Evolutionary conservation across 2,113 vertebrate species (phyloP).

Genomic region (Ardeotis arabs): DNA sequence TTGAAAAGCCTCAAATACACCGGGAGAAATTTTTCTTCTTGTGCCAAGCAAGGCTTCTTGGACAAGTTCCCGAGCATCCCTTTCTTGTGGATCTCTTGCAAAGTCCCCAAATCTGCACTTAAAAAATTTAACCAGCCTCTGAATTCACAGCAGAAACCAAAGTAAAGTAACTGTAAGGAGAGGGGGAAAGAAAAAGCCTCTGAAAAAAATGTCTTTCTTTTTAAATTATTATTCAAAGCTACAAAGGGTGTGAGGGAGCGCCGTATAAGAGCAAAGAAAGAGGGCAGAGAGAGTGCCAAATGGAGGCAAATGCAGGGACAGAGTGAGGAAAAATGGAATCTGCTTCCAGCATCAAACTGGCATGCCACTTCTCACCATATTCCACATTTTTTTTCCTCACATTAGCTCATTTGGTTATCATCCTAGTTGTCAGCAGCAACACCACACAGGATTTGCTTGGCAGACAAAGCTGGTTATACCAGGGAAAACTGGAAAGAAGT

Average conservation of each 20-base stretch:
- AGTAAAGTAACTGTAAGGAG: background rate
- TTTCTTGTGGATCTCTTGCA: background rate
- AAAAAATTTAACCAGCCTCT: background rate
- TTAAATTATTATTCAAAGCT: background rate
- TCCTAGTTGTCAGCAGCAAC: background rate
- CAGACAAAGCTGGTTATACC: background rate
- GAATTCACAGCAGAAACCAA: background rate
- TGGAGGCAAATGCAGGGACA: background rate
- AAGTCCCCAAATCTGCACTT: background rate
- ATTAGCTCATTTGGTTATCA: background rate
- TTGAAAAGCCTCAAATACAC: constrained; percentile 38
- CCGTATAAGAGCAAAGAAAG: background rate
- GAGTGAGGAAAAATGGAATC: background rate
- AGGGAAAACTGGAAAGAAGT: background rate
- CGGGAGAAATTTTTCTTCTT: background rate
- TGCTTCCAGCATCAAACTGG: background rate
- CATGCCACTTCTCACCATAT: background rate
- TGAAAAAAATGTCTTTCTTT: background rate
- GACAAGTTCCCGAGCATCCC: background rate
- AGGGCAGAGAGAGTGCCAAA: background rate
- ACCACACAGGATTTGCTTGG: background rate
- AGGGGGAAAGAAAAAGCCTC: background rate
- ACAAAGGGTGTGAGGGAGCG: background rate
- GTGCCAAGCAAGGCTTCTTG: background rate
- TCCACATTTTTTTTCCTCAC: background rate